These are phyloP conservation scores for Homarus gammarus DNA, from an alignment of 2,888 invertebrate genomes.

Conservation along the genomic window DNA sequence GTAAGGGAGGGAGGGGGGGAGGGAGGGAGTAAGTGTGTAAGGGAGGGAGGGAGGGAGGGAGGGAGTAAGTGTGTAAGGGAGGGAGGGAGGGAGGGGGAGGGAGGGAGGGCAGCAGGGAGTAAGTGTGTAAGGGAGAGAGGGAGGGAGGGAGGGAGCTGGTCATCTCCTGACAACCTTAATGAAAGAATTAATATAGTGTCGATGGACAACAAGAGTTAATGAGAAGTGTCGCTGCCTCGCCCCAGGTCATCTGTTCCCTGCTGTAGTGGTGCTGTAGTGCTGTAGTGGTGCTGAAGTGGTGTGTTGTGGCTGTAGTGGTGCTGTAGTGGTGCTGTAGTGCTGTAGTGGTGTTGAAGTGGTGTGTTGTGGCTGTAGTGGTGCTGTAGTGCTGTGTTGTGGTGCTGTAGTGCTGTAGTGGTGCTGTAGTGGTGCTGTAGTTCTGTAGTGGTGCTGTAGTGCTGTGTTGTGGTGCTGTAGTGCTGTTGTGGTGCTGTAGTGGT, in stretches of 20 bases:
- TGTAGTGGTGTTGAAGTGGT: no score
- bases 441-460: no score
- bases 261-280: not conserved
- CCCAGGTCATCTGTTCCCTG: not conserved
- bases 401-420: no score
- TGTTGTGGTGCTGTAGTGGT: not conserved
- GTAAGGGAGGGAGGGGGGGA: not conserved
- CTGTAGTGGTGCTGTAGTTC: no score
- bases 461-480: no score
- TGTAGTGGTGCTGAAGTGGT: not conserved
- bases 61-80: not conserved
- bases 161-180: constrained; percentile 33
- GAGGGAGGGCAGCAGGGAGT: no score
- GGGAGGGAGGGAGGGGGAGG: not conserved
- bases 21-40: no score
- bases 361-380: no score
- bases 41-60: no score
- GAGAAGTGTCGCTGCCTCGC: constrained; percentile 23
- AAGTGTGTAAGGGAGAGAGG: not conserved
- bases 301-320: no score
- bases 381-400: no score
- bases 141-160: constrained; percentile 15
- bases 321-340: no score
- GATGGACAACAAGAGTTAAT: constrained; percentile 34
- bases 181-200: constrained; percentile 48